Conservation (phyloP, 2,797 vertebrate genomes). For the Galago senegalensis region DNA sequence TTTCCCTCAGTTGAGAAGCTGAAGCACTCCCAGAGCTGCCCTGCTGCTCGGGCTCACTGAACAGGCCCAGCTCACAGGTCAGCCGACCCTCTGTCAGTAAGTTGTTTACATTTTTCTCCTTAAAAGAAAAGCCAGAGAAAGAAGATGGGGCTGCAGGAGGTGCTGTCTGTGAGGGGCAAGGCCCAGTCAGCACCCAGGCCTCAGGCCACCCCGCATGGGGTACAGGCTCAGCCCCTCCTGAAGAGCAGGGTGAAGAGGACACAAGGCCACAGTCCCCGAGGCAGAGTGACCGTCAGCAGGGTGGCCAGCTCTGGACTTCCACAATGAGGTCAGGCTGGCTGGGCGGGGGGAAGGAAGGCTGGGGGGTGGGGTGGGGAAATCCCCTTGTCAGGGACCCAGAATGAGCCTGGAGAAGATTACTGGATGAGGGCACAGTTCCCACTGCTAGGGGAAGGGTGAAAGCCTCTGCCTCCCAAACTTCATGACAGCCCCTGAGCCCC, state of each 20-base stretch:
- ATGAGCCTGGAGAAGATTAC: neutral
- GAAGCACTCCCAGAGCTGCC: neutral
- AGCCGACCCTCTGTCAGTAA: neutral
- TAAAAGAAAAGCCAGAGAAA: neutral
- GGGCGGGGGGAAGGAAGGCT: neutral
- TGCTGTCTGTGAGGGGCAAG: neutral
- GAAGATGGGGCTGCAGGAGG: neutral
- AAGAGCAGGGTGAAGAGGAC: neutral
- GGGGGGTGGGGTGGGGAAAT: neutral
- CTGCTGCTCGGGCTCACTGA: neutral
- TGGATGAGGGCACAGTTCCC: neutral
- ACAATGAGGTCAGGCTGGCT: neutral
- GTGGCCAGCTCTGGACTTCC: neutral
- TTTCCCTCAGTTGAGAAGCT: neutral
- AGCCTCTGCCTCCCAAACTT: neutral
- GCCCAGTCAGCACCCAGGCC: neutral
- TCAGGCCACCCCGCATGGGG: neutral
- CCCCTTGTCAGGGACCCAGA: neutral
- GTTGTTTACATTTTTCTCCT: neutral
- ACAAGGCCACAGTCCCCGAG: neutral
- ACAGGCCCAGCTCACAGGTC: neutral
- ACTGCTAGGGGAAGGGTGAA: neutral
- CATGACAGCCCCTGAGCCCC: neutral
- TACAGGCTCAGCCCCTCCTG: neutral
- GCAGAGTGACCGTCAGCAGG: neutral